Base-by-base conservation (phyloP, 2,113 vertebrate species). In the Brachirus orientalis region DNA sequence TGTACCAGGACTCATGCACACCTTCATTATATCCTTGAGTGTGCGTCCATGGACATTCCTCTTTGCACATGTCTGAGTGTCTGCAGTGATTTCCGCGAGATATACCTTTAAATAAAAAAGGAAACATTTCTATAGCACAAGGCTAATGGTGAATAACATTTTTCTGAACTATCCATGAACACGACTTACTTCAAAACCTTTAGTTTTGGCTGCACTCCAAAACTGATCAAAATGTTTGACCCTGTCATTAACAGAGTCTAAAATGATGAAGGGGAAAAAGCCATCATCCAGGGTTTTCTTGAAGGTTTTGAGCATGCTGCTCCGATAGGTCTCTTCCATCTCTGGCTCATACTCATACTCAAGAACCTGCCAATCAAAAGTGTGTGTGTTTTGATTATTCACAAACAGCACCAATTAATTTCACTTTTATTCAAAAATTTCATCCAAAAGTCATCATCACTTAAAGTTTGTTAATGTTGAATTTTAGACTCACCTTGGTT, bases 151-250 rank as follows among this genome's bases (percentile, higher is more conserved):
- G 57, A 63, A 11, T 0, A 22, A 54, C 3, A 10, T 48, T 19
- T 2, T 37, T 8, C 13, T 1, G 1, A 40, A 2, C n/a, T 3
- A 57, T 5, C 38, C 5, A 8, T 50, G 5, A 43, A 10, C 11
- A 35, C 38, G 41, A 36, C 79, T 82, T 91, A 98, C 98, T 96
- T 99, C 97, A 90, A 99, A 98, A 1, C 98, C 98, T 86, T 99
- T 98, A 6, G 97, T 99, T 92, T 99, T 99, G 55, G 97, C 97
- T 69, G 98, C 95, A 59, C 98, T 99, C 98, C 98, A 99, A 84
- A 99, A 99, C 86, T 97, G 96, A 64, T 99, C 98, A 83, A 99
- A 99, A 79, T 98, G 96, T 79, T 96, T 94, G 58, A 99, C 97
- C 84, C 91, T 91, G 72, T 98, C 96, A 75, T 99, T 99, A 73